Conservation (phyloP, 2,888 invertebrate species). For the Rhodophaea formosa region DNA sequence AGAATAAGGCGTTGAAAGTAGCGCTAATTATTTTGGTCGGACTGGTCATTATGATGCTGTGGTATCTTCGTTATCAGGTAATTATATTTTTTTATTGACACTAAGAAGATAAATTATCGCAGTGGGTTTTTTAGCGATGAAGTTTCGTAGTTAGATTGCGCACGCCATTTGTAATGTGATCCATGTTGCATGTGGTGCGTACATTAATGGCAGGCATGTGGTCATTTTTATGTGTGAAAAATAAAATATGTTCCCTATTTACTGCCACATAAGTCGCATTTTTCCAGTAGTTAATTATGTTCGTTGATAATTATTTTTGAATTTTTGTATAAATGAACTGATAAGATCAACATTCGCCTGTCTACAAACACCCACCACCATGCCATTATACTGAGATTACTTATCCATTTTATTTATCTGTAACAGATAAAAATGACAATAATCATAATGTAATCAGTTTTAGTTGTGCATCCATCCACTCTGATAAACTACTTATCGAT, state of each 20-base stretch:
- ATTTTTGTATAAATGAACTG: neutral
- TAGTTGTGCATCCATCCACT: no score
- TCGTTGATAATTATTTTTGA: neutral
- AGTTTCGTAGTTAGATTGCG: conserved; percentile 14
- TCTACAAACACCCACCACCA: no score
- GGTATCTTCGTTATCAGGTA: conserved; percentile 88
- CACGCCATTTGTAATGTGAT: conserved; percentile 7
- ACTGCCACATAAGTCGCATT: neutral
- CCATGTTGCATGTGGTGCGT: neutral
- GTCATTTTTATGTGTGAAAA: neutral
- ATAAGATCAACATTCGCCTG: neutral
- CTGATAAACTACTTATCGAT: no score
- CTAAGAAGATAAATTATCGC: conserved; percentile 16
- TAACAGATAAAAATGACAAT: no score
- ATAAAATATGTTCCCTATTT: neutral
- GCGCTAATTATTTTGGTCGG: conserved; percentile 85
- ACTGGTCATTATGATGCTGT: conserved; percentile 86
- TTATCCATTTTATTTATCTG: no score
- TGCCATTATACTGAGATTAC: no score
- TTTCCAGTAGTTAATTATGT: neutral
- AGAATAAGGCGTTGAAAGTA: conserved; percentile 87
- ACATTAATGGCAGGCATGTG: neutral
- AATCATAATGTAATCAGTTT: no score
- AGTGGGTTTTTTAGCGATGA: conserved; percentile 4
- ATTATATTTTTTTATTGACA: conserved; percentile 38